Conservation (phyloP, 2,113 vertebrate species). For the Brachypteracias leptosomus region DNA sequence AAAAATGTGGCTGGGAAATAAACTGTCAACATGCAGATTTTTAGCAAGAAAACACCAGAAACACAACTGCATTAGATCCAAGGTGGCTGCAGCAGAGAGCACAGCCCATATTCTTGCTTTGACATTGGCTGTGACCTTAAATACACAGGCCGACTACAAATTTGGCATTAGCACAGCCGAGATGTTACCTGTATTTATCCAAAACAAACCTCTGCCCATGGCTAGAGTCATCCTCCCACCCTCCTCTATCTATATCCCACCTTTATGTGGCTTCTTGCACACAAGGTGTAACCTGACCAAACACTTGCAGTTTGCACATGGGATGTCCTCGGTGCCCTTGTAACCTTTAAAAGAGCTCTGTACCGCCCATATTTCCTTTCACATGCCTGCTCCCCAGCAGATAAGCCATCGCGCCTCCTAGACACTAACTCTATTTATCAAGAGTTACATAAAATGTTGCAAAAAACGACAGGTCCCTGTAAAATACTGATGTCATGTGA, state of each 20-base stretch:
- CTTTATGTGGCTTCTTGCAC: neutral
- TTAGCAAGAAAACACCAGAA: neutral
- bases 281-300: neutral
- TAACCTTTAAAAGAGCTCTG: neutral
- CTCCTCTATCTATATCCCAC: neutral
- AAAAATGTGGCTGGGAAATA: neutral
- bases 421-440: neutral
- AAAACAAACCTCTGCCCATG: neutral
- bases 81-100: neutral
- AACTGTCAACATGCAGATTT: neutral
- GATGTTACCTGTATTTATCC: neutral
- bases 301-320: neutral
- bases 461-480: neutral
- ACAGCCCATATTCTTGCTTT: neutral
- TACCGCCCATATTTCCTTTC: neutral
- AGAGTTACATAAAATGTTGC: neutral
- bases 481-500: neutral
- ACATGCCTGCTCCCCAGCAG: neutral
- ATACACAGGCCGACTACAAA: neutral
- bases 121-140: constrained; percentile 20
- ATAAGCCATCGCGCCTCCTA: neutral
- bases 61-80: neutral
- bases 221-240: neutral
- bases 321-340: neutral
- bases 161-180: neutral